Percentiles rank a stretch among this genome's conserved stretches.
phyloP scores from a whole-genome alignment of 2,113 vertebrate species.

The Euleptes europaea region DNA sequence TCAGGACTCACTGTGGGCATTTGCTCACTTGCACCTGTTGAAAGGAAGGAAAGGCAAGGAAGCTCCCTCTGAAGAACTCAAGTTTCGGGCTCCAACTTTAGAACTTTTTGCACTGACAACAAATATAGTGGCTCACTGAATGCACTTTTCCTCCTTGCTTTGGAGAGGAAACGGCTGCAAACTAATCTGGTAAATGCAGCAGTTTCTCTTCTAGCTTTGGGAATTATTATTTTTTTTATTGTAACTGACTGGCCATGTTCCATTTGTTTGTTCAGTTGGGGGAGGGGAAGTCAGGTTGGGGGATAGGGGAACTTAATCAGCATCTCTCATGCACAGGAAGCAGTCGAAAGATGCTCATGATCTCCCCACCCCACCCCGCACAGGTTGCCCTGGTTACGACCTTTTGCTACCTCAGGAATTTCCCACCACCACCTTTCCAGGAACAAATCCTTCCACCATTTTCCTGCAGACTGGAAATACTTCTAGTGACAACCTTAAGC shows the following conservation, averaged over 20 bases:
- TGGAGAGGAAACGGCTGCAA: constrained; percentile 24
- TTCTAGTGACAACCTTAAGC: background rate
- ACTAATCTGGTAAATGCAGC: background rate
- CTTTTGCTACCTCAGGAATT: background rate
- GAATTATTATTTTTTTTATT: background rate
- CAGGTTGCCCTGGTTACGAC: background rate
- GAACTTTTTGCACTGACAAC: background rate
- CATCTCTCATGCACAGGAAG: background rate
- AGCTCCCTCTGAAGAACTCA: background rate
- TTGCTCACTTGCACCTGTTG: constrained; percentile 64
- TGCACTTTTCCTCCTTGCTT: background rate
- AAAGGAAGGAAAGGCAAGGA: constrained; percentile 7
- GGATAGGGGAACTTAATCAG: constrained; percentile 17
- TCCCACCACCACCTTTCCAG: background rate
- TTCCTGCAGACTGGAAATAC: background rate
- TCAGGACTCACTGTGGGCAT: constrained; percentile 51
- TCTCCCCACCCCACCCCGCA: background rate
- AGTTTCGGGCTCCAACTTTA: background rate
- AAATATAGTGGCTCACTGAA: constrained; percentile 8
- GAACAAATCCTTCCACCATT: background rate
- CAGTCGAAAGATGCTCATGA: background rate
- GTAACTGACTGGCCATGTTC: background rate
- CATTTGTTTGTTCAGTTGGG: background rate
- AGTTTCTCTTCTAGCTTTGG: background rate
- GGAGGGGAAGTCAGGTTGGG: constrained; percentile 10